phyloP scores from a whole-genome alignment of 1,140 invertebrate genomes.

The Antheraea mylitta region DNA sequence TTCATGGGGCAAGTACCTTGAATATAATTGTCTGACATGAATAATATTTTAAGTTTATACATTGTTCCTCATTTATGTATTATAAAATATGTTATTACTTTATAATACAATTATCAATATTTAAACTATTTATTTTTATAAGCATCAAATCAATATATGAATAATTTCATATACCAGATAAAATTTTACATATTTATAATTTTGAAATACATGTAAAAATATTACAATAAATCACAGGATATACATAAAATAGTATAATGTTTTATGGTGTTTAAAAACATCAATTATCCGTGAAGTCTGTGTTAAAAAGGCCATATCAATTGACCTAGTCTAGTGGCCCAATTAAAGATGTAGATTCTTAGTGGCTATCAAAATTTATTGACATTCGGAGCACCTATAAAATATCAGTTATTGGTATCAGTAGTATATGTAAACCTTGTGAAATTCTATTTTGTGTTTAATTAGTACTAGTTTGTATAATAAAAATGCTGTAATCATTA shows the following conservation, averaged over 20 bases:
- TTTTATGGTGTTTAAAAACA: slow-evolving; percentile 3
- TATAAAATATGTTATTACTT: not conserved
- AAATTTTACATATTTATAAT: not conserved
- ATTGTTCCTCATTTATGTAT: not conserved
- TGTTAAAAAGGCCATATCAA: slow-evolving; percentile 42
- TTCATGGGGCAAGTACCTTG: not conserved
- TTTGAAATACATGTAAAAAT: not conserved
- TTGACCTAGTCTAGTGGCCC: slow-evolving; percentile 59
- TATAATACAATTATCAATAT: not conserved
- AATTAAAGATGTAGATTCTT: slow-evolving; percentile 38
- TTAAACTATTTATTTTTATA: not conserved
- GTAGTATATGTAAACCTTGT: not conserved
- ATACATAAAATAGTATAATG: not conserved
- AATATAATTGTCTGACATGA: not conserved
- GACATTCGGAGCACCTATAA: slow-evolving; percentile 6
- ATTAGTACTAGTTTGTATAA: not conserved
- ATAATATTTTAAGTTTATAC: not conserved
- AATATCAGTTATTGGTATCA: not conserved
- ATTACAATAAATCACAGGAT: not conserved
- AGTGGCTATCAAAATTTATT: slow-evolving; percentile 25
- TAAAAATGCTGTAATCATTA: too few species aligned
- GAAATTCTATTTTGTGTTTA: not conserved
- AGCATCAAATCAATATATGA: too few species aligned
- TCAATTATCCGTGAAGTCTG: slow-evolving; percentile 17
- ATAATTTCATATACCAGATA: too few species aligned